Base-by-base conservation (phyloP, 2,888 invertebrate genomes). In the Sceliomorpha sp. region DNA sequence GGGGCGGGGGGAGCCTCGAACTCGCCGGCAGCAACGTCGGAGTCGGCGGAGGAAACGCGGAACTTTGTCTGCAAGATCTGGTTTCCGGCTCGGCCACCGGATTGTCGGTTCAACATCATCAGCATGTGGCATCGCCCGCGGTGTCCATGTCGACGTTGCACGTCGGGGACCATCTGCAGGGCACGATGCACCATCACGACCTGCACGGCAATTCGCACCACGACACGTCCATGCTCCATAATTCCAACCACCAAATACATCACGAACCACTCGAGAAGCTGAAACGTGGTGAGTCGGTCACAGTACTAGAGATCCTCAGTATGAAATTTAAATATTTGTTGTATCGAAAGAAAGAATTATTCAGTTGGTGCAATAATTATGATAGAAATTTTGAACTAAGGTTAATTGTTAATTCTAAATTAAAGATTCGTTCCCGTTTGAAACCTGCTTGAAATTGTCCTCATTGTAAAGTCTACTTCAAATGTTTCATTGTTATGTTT, bases 231-330 rank as follows among this genome's bases (percentile, higher is more conserved):
- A 91, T 92, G 55, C 88, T 92, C 17, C 93, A 93, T 70, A 91
- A 91, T 42, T 89, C 92, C 8, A 90, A 91, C 12, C 93, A 90
- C 59, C 92, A 92, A 79, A 91, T 92, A 69, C 92, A 93, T 75
- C 92, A 93, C 83, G 94, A 94, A 83, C 94, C 94, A 4, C 85
- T 94, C 67, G 94, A 94, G 89, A 94, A 94, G 86, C 90, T 94
- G 63, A 94, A 94, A 92, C 90, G 94, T 92, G 91, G 91, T 94
- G 90, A 94, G 93, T 92, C 78, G 74, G 72, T 79, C 70, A 75
- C 69, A 64, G 70, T 76, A 73, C 69, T 55, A 37, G 51, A 67
- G 71, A 32, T 10, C n/a, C 9, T 7, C 7, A 24, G 24, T 24
- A 7, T 24, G 7, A n/a, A 29, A 9, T 29, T 8, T 20, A 20